Evolutionary conservation across 2,888 invertebrate genomes (phyloP).

Genomic region (Venusia cambrica): DNA sequence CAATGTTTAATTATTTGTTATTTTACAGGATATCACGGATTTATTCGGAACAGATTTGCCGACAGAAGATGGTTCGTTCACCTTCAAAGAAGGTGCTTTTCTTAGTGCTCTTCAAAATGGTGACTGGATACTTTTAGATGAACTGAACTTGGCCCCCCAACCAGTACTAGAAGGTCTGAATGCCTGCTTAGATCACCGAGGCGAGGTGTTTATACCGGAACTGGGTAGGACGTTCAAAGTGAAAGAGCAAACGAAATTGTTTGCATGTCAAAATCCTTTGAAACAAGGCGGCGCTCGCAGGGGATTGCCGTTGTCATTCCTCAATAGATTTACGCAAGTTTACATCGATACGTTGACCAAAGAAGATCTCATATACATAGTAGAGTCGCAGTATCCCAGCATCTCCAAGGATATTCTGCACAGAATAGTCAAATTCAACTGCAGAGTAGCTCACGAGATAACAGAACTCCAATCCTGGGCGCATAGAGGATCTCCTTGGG

Average conservation of each 20-base stretch:
- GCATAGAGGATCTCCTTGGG: conserved; percentile 94
- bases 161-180: conserved; percentile 99
- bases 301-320: conserved; percentile 97
- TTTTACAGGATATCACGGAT: conserved; percentile 97
- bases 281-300: conserved; percentile 97
- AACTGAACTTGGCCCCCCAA: conserved; percentile 98
- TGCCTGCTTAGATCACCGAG: conserved; percentile 98
- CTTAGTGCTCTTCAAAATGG: conserved; percentile 94
- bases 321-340: conserved; percentile 98
- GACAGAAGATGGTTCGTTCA: conserved; percentile 95
- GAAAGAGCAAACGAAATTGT: conserved; percentile 89
- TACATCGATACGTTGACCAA: conserved; percentile 83
- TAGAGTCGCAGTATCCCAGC: conserved; percentile 83
- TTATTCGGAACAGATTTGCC: conserved; percentile 99
- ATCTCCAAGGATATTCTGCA: conserved; percentile 82
- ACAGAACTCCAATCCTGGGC: conserved; percentile 85
- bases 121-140: conserved; percentile 98
- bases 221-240: conserved; percentile 92
- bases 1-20: too few relatives aligned
- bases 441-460: conserved; percentile 83
- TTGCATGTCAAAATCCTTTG: conserved; percentile 98
- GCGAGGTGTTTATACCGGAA: conserved; percentile 97
- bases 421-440: conserved; percentile 90
- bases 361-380: conserved; percentile 85
- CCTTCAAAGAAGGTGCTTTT: conserved; percentile 98